Evolutionary conservation across 2,888 invertebrate species (phyloP).

Genomic region (Amphimallon solstitiale): DNA sequence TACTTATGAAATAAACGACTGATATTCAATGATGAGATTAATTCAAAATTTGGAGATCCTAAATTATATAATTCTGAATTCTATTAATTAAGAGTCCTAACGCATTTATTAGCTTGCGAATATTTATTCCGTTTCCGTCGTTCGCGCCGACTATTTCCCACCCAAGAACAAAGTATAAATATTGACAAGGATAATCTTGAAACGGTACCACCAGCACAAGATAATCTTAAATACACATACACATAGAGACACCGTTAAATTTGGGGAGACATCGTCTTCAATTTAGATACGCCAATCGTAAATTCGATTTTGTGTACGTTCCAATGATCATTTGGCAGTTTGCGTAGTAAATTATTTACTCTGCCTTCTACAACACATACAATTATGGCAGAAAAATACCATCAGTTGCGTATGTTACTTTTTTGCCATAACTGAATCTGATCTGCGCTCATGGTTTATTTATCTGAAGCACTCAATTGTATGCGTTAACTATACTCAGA

Average conservation of each 20-base stretch:
- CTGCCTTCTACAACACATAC: conserved; percentile 37
- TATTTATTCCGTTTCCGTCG: conserved; percentile 27
- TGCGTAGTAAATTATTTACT: conserved; percentile 37
- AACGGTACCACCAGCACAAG: conserved; percentile 42
- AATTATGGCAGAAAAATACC: conserved; percentile 12
- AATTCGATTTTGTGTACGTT: conserved; percentile 43
- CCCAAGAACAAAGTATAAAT: conserved; percentile 39
- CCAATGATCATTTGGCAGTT: conserved; percentile 47
- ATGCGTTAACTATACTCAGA: neutral
- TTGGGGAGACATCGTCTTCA: conserved; percentile 9
- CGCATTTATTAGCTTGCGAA: neutral
- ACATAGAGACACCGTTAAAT: conserved; percentile 17
- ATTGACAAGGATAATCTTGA: conserved; percentile 45
- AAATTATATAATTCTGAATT: neutral
- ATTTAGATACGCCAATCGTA: neutral
- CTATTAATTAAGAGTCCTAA: neutral
- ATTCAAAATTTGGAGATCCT: neutral
- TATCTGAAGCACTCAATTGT: neutral
- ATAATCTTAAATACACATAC: conserved; percentile 44
- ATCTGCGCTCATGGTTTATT: conserved; percentile 7
- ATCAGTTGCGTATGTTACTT: too few relatives aligned
- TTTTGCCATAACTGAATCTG: too few relatives aligned
- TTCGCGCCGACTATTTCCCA: conserved; percentile 31
- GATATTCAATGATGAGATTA: neutral
- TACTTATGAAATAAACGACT: neutral